Evolutionary conservation across 2,113 vertebrate species (phyloP).

Genomic region (Neolamprologus devosi): DNA sequence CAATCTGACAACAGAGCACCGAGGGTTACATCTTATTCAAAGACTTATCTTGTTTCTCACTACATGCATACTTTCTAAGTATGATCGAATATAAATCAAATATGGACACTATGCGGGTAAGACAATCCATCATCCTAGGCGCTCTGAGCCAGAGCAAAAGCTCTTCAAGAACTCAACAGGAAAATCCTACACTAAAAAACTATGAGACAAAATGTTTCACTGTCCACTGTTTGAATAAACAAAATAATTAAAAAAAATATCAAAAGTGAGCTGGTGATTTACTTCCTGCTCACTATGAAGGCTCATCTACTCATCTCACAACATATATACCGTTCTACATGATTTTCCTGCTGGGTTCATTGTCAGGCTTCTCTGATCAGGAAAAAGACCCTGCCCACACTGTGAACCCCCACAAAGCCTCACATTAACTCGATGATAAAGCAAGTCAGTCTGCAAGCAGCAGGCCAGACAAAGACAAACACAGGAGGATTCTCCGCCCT

Average conservation of each 20-base stretch:
- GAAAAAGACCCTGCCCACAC: background rate
- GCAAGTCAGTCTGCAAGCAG: conserved; percentile 4
- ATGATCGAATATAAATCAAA: background rate
- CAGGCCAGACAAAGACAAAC: background rate
- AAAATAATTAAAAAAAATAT: background rate
- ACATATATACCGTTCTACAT: background rate
- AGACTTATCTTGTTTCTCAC: background rate
- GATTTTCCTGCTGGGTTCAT: conserved; percentile 5
- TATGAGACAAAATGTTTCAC: background rate
- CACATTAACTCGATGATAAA: background rate
- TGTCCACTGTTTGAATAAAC: background rate
- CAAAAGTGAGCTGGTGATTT: background rate
- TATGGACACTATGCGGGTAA: background rate
- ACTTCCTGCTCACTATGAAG: background rate
- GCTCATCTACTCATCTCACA: background rate
- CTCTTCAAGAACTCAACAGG: conserved; percentile 17
- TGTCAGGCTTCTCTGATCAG: background rate
- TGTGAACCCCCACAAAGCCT: background rate
- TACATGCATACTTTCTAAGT: background rate
- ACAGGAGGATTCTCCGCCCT: background rate
- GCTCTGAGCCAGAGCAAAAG: background rate
- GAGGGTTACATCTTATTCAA: background rate
- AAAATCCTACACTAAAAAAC: background rate
- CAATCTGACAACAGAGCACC: background rate
- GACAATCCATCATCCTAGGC: background rate